Conservation (phyloP, 2,113 vertebrate species). For the Lipotes vexillifer region DNA sequence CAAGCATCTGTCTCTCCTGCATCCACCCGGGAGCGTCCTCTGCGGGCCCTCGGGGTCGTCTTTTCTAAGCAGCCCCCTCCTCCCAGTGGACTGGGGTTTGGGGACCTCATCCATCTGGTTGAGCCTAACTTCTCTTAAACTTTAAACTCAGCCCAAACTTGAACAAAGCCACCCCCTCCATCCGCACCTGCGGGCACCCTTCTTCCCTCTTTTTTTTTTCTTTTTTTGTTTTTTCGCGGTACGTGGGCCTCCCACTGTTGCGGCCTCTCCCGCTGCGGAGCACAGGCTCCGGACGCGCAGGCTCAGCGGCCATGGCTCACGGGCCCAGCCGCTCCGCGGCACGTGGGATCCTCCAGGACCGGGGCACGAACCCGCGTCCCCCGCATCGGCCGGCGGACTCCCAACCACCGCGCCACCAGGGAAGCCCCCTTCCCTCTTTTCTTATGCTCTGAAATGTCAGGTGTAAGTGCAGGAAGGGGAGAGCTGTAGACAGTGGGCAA, state of each 20-base stretch:
- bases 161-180: no score
- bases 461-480: neutral
- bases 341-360: no score
- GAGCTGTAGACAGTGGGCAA: neutral
- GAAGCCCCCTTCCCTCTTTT: neutral
- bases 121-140: neutral
- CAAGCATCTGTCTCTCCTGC: neutral
- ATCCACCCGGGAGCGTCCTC: fast-evolving
- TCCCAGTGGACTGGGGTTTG: fast-evolving
- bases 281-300: no score
- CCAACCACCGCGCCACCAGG: no score
- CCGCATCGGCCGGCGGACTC: no score
- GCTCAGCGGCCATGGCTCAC: no score
- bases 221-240: no score
- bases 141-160: neutral
- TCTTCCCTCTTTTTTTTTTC: neutral
- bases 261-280: no score
- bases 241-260: no score
- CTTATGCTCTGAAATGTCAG: neutral
- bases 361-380: no score
- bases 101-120: neutral
- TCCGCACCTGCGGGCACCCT: fast-evolving
- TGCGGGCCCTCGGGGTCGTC: fast-evolving
- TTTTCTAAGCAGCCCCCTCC: neutral
- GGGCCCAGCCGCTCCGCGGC: no score